phyloP scores from a whole-genome alignment of 2,113 vertebrate genomes.

The Acanthisitta chloris region DNA sequence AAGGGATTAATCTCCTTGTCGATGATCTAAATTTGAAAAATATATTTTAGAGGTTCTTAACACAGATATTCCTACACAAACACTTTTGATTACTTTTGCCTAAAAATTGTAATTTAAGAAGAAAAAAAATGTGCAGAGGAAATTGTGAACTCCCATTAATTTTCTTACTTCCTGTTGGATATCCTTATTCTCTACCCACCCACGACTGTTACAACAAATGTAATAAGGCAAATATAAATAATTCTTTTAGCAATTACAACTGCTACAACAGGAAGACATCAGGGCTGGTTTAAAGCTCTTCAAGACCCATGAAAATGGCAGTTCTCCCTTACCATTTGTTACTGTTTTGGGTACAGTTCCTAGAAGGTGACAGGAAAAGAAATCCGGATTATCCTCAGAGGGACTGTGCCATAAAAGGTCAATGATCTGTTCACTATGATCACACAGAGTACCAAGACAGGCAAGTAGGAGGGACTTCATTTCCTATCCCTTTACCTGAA shows the following conservation, averaged over 20 bases:
- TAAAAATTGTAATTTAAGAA: not conserved
- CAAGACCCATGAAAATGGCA: not conserved
- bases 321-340: not conserved
- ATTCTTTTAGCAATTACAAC: not conserved
- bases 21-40: conserved; percentile 74
- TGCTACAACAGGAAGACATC: not conserved
- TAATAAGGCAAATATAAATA: not conserved
- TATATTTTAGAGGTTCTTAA: not conserved
- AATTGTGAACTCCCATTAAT: not conserved
- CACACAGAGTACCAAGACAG: not conserved
- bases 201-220: not conserved
- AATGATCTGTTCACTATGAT: not conserved
- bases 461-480: not conserved
- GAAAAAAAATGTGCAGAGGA: fast-evolving
- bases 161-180: not conserved
- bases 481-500: not conserved
- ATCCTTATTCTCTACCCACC: not conserved
- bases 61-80: not conserved
- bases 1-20: conserved; percentile 84
- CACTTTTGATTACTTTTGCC: not conserved
- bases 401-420: not conserved
- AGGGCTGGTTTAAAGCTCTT: not conserved
- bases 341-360: not conserved
- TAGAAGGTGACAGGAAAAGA: not conserved
- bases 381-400: not conserved